Conservation (phyloP, 2,797 vertebrate species). For the Chaenodraco wilsoni region DNA sequence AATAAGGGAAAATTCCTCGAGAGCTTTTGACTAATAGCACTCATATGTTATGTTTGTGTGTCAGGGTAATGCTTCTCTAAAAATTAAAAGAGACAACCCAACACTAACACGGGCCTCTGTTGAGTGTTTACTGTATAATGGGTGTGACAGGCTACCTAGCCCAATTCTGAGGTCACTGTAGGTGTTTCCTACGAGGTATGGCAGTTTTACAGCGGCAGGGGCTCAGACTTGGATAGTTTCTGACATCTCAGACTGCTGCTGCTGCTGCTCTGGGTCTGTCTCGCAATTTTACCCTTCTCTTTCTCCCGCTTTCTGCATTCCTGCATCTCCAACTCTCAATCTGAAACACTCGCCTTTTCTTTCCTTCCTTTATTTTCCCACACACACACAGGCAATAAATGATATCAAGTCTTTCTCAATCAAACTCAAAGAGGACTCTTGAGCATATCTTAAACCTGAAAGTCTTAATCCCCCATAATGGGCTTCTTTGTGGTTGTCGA, state of each 20-base stretch:
- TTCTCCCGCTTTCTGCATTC: conserved; percentile 42
- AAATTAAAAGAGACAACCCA: conserved; percentile 62
- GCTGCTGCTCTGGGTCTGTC: conserved; percentile 56
- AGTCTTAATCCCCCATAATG: conserved; percentile 75
- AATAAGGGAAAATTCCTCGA: conserved; percentile 63
- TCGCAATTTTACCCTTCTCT: conserved; percentile 30
- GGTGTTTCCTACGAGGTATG: conserved; percentile 72
- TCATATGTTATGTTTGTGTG: conserved; percentile 65
- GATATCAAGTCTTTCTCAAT: conserved; percentile 53
- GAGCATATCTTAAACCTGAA: conserved; percentile 68
- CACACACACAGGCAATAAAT: conserved; percentile 35
- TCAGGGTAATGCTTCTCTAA: conserved; percentile 56
- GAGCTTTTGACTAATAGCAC: conserved; percentile 70
- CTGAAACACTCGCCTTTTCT: conserved; percentile 40
- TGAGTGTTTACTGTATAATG: conserved; percentile 75
- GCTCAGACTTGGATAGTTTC: conserved; percentile 61
- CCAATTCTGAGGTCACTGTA: conserved; percentile 67
- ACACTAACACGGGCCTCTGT: conserved; percentile 68
- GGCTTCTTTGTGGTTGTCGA: conserved; percentile 62
- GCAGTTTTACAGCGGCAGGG: conserved; percentile 69
- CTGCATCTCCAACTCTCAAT: conserved; percentile 32
- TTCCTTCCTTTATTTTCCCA: conserved; percentile 33
- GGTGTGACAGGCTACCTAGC: conserved; percentile 73
- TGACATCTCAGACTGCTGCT: conserved; percentile 65
- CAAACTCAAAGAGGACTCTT: conserved; percentile 61